A percentile compares a stretch with the other conserved stretches of the same genome.
Conservation (phyloP, 2,888 invertebrate species). For the Amblyteles armatorius region DNA sequence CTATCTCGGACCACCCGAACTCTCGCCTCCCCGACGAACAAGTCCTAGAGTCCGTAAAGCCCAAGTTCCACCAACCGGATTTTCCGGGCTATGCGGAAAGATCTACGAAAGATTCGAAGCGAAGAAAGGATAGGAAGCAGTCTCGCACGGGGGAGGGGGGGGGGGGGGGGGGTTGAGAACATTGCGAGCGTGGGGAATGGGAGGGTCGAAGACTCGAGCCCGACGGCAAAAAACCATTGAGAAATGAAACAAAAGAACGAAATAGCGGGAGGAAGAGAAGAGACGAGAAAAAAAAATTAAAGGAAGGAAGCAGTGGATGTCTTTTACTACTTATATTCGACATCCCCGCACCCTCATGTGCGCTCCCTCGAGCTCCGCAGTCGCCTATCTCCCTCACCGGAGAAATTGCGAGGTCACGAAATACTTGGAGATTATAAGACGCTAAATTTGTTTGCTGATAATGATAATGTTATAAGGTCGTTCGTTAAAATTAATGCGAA, state of each 20-base stretch:
- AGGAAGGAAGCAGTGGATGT: constrained; percentile 1
- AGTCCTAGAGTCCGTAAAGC: constrained; percentile 25
- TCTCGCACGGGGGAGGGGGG: background rate
- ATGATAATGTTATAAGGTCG: too few species aligned
- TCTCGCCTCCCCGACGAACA: constrained; percentile 6
- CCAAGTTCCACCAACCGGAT: constrained; percentile 50
- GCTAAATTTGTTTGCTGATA: too few species aligned
- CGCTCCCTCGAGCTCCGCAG: constrained; percentile 7
- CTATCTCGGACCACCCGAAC: constrained; percentile 23
- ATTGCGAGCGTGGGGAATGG: constrained; percentile 5
- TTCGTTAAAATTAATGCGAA: too few species aligned
- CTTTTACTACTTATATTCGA: constrained; percentile 38
- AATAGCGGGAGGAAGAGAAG: constrained; percentile 6
- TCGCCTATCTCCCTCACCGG: background rate
- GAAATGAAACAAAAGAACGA: constrained; percentile 23
- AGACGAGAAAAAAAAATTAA: constrained; percentile 11
- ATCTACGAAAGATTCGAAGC: constrained; percentile 29
- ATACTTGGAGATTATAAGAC: background rate
- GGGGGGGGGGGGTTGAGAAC: background rate
- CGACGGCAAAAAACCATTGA: background rate
- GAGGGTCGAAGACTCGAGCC: constrained; percentile 5
- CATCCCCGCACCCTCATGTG: background rate
- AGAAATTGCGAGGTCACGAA: background rate
- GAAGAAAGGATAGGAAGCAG: constrained; percentile 14
- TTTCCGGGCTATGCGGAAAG: constrained; percentile 32